Base-by-base conservation (phyloP, 2,888 invertebrate species). In the Portevinia maculata region DNA sequence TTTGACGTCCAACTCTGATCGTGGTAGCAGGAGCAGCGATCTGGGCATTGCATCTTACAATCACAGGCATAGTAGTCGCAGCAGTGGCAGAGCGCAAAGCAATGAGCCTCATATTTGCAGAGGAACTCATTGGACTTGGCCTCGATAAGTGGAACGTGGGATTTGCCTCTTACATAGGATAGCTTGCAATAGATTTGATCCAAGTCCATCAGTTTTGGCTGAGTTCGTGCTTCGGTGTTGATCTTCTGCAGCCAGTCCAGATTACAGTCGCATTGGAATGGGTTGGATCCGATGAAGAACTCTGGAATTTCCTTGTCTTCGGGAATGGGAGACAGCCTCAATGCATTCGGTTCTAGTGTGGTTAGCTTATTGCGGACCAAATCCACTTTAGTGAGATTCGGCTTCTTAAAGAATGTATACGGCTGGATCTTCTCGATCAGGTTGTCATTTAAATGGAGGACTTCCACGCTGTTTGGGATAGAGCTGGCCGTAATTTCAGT, bases 11-110 rank as follows among this genome's bases (percentile, higher is more conserved):
- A 98, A 84, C 96, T 94, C 88, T 96, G 96, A 92, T 98, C 98
- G 91, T 97, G 97, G 92, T 97, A 98, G 90, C 98, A 98, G 85
- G 96, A 95, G 92, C 98, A 98, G 89, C 97, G 96, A 78, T 93
- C 93, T 59, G 98, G 98, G 90, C 98, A 98, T 87, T 96, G 97
- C 96, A 98, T 98, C 92, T 98, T 97, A 92, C 98, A 98, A 92
- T 98, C 98, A 92, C 98, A 98, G 64, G 97, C 97, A 91, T 97
- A 97, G 91, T 97, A 98, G 91, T 98, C 98, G 92, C 98, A 98
- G 92, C 98, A 98, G 90, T 97, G 96, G 90, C 98, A 98, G 86
- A 97, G 92, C 4, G 97, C 96, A 91, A 97, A 98, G 92, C 98
- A 98, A 90, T 98, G 97, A 53, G 96, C 95, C 90, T 95, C 95